Base-by-base conservation (phyloP, 64 coral and sea anemone genomes). In the Orbicella faveolata region DNA sequence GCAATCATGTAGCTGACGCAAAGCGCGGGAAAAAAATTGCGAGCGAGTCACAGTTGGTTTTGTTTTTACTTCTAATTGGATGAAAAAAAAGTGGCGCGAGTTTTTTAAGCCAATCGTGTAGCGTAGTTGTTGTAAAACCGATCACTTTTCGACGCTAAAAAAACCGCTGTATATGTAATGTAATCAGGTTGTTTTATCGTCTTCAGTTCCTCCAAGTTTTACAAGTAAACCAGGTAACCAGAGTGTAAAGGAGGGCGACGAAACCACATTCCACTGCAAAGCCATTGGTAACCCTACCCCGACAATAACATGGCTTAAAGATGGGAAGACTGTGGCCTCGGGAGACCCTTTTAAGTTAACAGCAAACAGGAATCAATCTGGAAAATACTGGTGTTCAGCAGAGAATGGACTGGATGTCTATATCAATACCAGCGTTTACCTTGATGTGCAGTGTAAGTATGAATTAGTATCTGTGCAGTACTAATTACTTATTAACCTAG, bases 231-330 rank as follows among this genome's bases (percentile, higher is more conserved):
- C 20, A 62, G 63, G 17, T 16, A 30, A 62, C n/a, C 67, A 70
- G 25, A 30, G 51, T 68, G 61, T 88, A 37, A 73, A 73, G 19
- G 61, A 76, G 19, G 39, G 33, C 34, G 72, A 53, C 2, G 87
- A 78, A 61, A 30, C 48, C 37, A 21, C 6, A 1, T 21, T 88
- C 51, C 20, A 1, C 4, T 88, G 87, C 76, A 75, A 16, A n/a
- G 87, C 87, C n/a, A 59, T 36, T 39, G 87, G 87, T 11, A 63
- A 19, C 34, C 87, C 87, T 0, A 4, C 54, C 20, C 87, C 87
- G 44, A 78, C 16, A 3, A 61, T 61, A 26, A 21, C 59, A 6
- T 88, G 87, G 87, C 48, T 76, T 61, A 23, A 77, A 20, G 61
- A 77, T 88, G 87, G 87, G 52, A 77, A 26, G 17, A 25, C 67